These are phyloP conservation scores for Aspidiotus rigidus DNA, from an alignment of 2,888 invertebrate species.

Conservation along the genomic window DNA sequence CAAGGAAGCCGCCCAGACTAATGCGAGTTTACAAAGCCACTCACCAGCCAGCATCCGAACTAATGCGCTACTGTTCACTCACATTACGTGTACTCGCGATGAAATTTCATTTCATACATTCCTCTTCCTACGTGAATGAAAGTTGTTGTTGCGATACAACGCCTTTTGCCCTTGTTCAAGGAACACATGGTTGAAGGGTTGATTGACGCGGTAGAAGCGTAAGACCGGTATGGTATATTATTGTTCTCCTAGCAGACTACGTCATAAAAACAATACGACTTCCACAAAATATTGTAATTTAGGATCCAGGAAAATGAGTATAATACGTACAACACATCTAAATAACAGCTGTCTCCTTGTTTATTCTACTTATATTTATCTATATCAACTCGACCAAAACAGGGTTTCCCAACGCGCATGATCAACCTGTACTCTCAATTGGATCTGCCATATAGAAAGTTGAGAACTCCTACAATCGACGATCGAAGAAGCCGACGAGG, in stretches of 20 bases:
- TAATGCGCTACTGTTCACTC: no score
- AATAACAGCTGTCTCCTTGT: neutral
- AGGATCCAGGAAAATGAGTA: neutral
- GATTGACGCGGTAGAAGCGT: no score
- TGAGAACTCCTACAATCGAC: neutral
- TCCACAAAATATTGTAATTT: conserved; percentile 1
- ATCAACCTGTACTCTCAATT: neutral
- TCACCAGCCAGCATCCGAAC: no score
- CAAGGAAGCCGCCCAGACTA: no score
- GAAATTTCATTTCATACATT: no score
- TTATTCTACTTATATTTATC: neutral
- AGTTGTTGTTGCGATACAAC: no score
- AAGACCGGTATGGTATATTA: neutral
- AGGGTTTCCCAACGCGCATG: conserved; percentile 1
- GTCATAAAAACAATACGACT: neutral
- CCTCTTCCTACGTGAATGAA: no score
- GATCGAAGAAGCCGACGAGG: neutral
- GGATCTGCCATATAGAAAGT: neutral
- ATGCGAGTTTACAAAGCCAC: no score
- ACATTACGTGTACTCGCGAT: no score
- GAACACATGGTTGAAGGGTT: no score
- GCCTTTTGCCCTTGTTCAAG: no score
- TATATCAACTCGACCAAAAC: conserved; percentile 1
- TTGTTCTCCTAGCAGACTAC: neutral
- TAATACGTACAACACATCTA: neutral